Conservation (phyloP, 2,888 invertebrate species). For the Heteropelma amictum region DNA sequence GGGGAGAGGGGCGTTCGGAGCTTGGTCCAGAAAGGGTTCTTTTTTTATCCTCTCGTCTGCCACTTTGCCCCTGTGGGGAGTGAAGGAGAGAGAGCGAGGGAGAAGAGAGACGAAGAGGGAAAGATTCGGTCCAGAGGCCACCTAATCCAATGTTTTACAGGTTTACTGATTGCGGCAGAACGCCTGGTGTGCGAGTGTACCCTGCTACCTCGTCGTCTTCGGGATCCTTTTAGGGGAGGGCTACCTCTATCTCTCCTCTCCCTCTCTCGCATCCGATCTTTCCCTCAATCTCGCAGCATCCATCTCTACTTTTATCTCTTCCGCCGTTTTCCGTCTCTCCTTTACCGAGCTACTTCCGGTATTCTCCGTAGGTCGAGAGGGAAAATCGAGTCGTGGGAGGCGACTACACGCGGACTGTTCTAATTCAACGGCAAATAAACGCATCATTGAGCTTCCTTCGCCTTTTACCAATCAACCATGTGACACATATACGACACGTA, state of each 20-base stretch:
- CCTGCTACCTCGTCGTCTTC: conserved; percentile 29
- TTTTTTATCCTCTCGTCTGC: conserved; percentile 8
- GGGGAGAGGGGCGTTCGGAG: conserved; percentile 54
- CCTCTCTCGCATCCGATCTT: too few relatives aligned
- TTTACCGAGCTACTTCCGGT: conserved; percentile 23
- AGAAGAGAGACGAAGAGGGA: neutral
- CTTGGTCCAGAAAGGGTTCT: conserved; percentile 20
- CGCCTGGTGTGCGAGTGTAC: conserved; percentile 38
- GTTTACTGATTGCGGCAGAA: conserved; percentile 71
- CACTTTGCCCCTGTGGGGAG: neutral
- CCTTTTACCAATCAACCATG: conserved; percentile 68
- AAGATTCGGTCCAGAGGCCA: conserved; percentile 65
- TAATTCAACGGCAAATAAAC: conserved; percentile 71
- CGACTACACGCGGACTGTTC: conserved; percentile 54
- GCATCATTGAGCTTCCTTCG: conserved; percentile 70
- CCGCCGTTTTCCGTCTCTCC: conserved; percentile 53
- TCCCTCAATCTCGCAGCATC: too few relatives aligned
- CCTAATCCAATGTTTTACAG: conserved; percentile 74
- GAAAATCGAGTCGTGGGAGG: conserved; percentile 40
- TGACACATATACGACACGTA: conserved; percentile 18
- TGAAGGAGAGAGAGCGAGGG: neutral
- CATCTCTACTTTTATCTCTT: too few relatives aligned
- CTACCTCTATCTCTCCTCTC: conserved; percentile 6
- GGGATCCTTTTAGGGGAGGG: neutral
- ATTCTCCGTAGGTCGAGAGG: conserved; percentile 3